Evolutionary conservation across 2,888 invertebrate species (phyloP).

Genomic region (Eupeodes latifasciatus): DNA sequence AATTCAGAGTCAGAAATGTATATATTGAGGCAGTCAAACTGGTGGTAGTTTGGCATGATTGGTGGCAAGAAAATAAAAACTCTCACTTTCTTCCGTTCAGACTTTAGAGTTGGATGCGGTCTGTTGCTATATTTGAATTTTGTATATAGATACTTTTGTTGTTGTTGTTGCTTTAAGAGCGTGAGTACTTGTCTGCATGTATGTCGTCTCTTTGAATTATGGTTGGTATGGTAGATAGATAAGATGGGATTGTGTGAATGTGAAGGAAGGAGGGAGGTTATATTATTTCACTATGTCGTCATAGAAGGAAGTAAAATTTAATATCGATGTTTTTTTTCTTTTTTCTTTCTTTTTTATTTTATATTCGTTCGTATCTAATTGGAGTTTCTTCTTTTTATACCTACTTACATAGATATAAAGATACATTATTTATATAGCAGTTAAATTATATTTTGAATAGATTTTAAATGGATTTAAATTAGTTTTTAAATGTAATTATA

Average conservation of each 20-base stretch:
- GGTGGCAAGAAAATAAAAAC: slow-evolving; percentile 53
- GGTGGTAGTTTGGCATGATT: slow-evolving; percentile 70
- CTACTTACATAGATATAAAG: background rate
- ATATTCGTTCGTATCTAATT: background rate
- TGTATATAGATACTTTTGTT: background rate
- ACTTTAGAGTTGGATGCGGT: slow-evolving; percentile 51
- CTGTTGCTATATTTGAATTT: slow-evolving; percentile 33
- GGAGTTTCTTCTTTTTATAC: background rate
- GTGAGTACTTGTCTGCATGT: slow-evolving; percentile 2
- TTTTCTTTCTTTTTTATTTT: background rate
- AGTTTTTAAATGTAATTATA: slow-evolving; percentile 48
- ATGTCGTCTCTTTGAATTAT: slow-evolving; percentile 22
- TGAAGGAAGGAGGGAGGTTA: slow-evolving; percentile 56
- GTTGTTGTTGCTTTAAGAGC: slow-evolving; percentile 5
- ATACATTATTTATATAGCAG: too few relatives aligned
- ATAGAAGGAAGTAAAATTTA: slow-evolving; percentile 72
- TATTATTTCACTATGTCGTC: slow-evolving; percentile 62
- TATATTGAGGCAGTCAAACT: slow-evolving; percentile 65
- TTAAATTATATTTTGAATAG: slow-evolving; percentile 24
- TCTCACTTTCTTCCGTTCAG: slow-evolving; percentile 75
- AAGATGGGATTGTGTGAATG: slow-evolving; percentile 18
- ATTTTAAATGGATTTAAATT: slow-evolving; percentile 58
- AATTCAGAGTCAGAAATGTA: slow-evolving; percentile 21
- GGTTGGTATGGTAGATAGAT: slow-evolving; percentile 1
- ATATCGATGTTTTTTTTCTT: slow-evolving; percentile 35